Evolutionary conservation across 2,797 vertebrate species (phyloP).

Genomic region (Garrulus glandarius): DNA sequence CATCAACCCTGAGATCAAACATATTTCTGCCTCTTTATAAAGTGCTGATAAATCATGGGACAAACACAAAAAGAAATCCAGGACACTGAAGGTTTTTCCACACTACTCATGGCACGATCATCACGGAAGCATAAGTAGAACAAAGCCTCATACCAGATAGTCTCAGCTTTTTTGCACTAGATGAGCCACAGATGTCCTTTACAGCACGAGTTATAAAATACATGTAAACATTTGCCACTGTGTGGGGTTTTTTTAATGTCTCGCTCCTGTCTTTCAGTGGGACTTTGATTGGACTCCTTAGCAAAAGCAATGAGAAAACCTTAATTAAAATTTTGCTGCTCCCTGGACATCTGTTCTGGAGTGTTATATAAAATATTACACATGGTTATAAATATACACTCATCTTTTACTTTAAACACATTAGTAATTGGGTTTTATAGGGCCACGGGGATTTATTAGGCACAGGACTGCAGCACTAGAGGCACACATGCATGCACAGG

Average conservation of each 20-base stretch:
- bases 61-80: not conserved
- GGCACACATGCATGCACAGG: not conserved
- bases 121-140: not conserved
- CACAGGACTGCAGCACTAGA: not conserved
- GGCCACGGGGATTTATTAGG: not conserved
- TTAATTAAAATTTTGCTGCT: slow-evolving; percentile 62
- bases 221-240: slow-evolving; percentile 33
- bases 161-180: not conserved
- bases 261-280: not conserved
- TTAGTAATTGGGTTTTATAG: slow-evolving; percentile 34
- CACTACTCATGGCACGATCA: not conserved
- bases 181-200: slow-evolving; percentile 20
- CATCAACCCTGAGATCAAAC: not conserved
- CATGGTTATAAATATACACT: slow-evolving; percentile 24
- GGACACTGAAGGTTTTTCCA: not conserved
- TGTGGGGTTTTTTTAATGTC: not conserved
- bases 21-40: not conserved
- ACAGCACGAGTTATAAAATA: slow-evolving; percentile 24
- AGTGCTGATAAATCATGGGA: not conserved
- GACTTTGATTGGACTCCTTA: not conserved
- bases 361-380: slow-evolving; percentile 52
- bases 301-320: slow-evolving; percentile 42
- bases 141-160: not conserved
- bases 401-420: slow-evolving; percentile 49
- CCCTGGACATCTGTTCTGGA: slow-evolving; percentile 55